Percentiles rank a stretch among this genome's conserved stretches.
Conservation (phyloP, 53 echinoderm and acorn worm genomes). For the Mesocentrotus franciscanus region DNA sequence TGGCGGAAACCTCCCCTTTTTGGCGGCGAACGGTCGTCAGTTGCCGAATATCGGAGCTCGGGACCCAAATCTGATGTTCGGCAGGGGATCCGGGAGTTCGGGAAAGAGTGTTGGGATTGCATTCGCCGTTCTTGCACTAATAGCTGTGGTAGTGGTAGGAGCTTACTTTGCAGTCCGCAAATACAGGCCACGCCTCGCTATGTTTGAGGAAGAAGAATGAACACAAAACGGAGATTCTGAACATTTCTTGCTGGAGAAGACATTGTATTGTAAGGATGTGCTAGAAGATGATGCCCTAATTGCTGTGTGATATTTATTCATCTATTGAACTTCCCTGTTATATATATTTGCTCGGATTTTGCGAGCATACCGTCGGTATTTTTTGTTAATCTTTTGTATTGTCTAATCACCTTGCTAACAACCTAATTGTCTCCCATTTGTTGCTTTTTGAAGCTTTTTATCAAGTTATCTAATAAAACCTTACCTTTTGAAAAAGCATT, state of each 20-base stretch:
- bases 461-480: conserved; percentile 19
- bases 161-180: conserved; percentile 39
- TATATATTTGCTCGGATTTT: background rate
- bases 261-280: background rate
- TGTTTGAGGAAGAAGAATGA: background rate
- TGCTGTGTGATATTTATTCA: background rate
- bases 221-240: too few species aligned
- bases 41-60: conserved; percentile 26
- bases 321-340: background rate
- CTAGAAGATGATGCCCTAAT: background rate
- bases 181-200: background rate
- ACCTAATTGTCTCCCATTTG: background rate
- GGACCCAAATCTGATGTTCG: conserved; percentile 35
- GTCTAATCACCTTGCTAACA: conserved; percentile 24
- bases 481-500: conserved; percentile 5
- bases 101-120: conserved; percentile 23
- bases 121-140: background rate
- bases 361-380: too few species aligned
- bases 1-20: background rate
- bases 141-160: conserved; percentile 24
- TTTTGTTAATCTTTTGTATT: background rate
- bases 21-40: background rate
- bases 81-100: conserved; percentile 30
- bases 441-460: background rate
- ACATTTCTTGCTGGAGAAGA: background rate